phyloP scores from a whole-genome alignment of 30 jellyfish, hydroid and myxozoan genomes.

The Cassiopea xamachana region DNA sequence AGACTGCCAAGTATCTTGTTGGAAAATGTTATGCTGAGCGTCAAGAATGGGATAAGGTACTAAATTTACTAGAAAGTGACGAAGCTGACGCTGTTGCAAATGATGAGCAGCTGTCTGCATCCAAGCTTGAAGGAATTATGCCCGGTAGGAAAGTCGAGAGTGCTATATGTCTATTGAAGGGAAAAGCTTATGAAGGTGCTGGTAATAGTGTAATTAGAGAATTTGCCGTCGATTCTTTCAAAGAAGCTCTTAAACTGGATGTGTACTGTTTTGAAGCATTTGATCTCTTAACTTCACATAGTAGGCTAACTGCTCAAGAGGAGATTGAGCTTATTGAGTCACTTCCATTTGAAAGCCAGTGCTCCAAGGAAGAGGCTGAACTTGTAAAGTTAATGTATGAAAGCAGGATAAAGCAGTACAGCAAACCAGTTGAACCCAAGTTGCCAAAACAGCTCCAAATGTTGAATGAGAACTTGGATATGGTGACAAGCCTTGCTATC shows the following conservation, averaged over 20 bases:
- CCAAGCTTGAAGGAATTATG: slow-evolving; percentile 32
- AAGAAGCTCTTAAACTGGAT: slow-evolving; percentile 87
- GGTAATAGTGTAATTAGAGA: slow-evolving; percentile 59
- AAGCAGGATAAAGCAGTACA: slow-evolving; percentile 62
- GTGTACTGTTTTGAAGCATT: slow-evolving; percentile 95
- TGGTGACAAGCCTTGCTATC: slow-evolving; percentile 72
- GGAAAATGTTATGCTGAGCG: slow-evolving; percentile 84
- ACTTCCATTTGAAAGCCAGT: slow-evolving; percentile 76
- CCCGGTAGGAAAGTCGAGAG: slow-evolving; percentile 80
- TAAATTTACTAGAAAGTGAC: slow-evolving; percentile 75
- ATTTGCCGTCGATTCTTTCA: slow-evolving; percentile 85
- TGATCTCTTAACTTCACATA: slow-evolving; percentile 80
- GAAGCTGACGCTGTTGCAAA: slow-evolving; percentile 24
- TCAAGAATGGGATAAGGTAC: slow-evolving; percentile 87
- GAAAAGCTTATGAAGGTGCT: slow-evolving; percentile 84
- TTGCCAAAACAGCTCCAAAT: slow-evolving; percentile 55
- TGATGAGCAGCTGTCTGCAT: slow-evolving; percentile 39
- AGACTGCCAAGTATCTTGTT: slow-evolving; percentile 75
- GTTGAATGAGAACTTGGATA: slow-evolving; percentile 75
- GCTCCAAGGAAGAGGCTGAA: slow-evolving; percentile 75
- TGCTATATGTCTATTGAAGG: slow-evolving; percentile 76
- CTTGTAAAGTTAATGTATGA: slow-evolving; percentile 68
- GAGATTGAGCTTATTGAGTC: slow-evolving; percentile 79
- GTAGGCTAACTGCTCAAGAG: slow-evolving; percentile 78
- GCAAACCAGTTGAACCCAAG: slow-evolving; percentile 76